Evolutionary conservation across 2,113 vertebrate genomes (phyloP), one percentile per base, ranked within the genome.

Genomic region (Phoxinus phoxinus): DNA sequence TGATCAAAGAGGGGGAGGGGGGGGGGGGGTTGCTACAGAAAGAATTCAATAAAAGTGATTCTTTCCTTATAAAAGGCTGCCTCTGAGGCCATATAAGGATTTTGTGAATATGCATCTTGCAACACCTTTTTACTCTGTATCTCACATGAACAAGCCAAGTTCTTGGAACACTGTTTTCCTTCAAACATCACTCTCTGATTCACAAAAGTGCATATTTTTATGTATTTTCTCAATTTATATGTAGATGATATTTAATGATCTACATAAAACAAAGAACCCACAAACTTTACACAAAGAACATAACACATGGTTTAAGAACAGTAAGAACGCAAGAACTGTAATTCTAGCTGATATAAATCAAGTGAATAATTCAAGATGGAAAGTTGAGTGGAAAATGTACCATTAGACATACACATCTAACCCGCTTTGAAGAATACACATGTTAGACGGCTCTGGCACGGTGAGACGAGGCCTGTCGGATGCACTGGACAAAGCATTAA

Each of bases 401-500:
- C 11, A 63, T 73, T 15, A 74, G 1, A 25, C 6, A 6, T 23
- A 1, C 35, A n/a, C 69, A 72, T 72, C 23, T 46, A 46, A 1
- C 69, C 23, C 21, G 41, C 41, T 48, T 46, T 48, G 71, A 48
- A 74, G 37, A 58, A 73, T 73, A 58, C 41, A 7, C 65, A 73
- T 48, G 21, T 46, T 71, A 74, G 69, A 86, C 27, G 37, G 23
- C 56, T 61, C 32, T 56, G 30, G 67, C 71, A 86, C 9, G 10
- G 41, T 63, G 71, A 86, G n/a, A 27, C 21, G 15, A 63, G 67
- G 77, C 84, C 41, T 32, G 74, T 85, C 59, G 74, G 51, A 69
- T 35, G 75, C 58, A 84, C 35, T 46, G 69, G 74, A 80, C 86
- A 48, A 72, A 83, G 72, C 69, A 85, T 85, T 83, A 81, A 78